Evolutionary conservation across 2,888 invertebrate genomes (phyloP), one percentile per base, ranked within the genome.

Genomic region (Microplitis manilae): DNA sequence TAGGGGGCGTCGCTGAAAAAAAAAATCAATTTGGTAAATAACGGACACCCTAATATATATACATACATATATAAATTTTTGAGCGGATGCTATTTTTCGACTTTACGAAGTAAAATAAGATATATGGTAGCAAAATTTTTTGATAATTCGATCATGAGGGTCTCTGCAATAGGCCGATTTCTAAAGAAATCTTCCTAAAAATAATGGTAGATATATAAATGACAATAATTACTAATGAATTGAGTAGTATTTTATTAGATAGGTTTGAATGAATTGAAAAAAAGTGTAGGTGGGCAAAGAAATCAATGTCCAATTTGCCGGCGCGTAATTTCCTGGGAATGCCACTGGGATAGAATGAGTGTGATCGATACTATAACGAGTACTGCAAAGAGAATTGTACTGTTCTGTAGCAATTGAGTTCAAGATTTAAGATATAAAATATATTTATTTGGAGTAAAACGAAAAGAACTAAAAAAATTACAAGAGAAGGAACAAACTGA

Each of bases 361-460:
- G 64, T 70, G 50, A 76, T 76, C 86, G 82, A 86, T 84, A 79
- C 83, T 83, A 15, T 38, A 68, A 68, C 68, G 68, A 40, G 68
- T 8, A 68, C 15, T 40, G n/a, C 40, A n/a, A 59, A 59, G 41
- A 7, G 70, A 50, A 50, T 50, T 30, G 50, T 70, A 50, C 30
- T 30, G 50, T 13, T 38, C 6, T 67, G 38, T 13, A 30, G 9
- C 20, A 30, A 30, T 30, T 30, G 30, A 30, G 30, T 30, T 50
- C 50, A 50, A 50, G 50, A 50, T 50, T 50, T 4, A 8, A 13
- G 50, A 50, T 50, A 50, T 50, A 50, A 13, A 30, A 17, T 17
- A 64, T 64, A 64, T 13, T 17, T 64, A 15, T 8, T 64, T 64
- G 9, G 5, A 64, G 7, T 17, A 64, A 64, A 13, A 64, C 7